Evolutionary conservation across 2,888 invertebrate species (phyloP).

Genomic region (Pteria penguin): DNA sequence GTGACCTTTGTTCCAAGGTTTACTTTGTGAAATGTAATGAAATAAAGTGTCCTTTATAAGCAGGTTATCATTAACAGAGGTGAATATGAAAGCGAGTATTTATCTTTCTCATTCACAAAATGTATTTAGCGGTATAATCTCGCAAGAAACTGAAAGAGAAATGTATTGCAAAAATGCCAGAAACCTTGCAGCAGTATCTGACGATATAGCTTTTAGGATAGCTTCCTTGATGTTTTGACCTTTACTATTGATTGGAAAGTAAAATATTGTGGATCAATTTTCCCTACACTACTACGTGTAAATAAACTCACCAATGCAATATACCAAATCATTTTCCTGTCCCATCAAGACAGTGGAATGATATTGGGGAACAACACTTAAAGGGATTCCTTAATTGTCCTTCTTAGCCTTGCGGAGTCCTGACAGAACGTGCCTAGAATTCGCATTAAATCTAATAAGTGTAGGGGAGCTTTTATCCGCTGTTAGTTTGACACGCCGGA

Average conservation of each 20-base stretch:
- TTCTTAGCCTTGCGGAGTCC: neutral
- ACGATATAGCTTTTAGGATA: too few species aligned
- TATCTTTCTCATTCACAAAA: too few species aligned
- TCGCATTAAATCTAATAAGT: neutral
- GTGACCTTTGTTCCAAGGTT: too few species aligned
- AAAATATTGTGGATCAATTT: neutral
- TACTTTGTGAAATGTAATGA: too few species aligned
- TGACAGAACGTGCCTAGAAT: neutral
- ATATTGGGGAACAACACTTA: neutral
- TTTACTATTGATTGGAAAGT: neutral
- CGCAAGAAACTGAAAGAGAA: too few species aligned
- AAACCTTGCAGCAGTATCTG: too few species aligned
- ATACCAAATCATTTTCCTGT: neutral
- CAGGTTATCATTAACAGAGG: too few species aligned
- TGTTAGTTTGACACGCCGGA: neutral
- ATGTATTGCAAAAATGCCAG: too few species aligned
- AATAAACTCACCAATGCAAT: neutral
- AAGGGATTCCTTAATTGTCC: neutral
- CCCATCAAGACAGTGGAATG: neutral
- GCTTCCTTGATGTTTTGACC: too few species aligned
- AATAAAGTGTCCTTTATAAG: too few species aligned
- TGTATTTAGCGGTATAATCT: too few species aligned
- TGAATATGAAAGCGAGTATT: too few species aligned
- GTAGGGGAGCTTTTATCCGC: neutral
- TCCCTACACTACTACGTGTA: neutral